Evolutionary conservation across 1,140 invertebrate genomes (phyloP), one percentile per base, ranked within the genome.

Genomic region (Galleria mellonella): DNA sequence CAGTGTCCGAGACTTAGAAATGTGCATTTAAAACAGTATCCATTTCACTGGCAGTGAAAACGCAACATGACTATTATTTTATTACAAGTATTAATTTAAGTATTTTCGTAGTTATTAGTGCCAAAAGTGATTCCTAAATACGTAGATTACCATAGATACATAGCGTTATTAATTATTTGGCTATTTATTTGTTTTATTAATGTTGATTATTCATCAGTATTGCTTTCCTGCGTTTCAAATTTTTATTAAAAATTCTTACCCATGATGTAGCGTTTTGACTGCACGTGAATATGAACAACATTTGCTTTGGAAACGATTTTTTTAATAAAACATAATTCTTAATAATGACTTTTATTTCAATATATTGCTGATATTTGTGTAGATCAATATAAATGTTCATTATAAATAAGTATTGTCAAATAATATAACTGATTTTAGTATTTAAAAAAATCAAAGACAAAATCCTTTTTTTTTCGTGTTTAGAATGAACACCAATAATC

Each of bases 301-400:
- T 82, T 76, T 83, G 77, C 77, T 83, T 83, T 83, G 66, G 70
- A 77, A 82, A 74, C 71, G 58, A 72, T 70, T 57, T 83, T 83
- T 78, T 77, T 69, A 72, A 72, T 69, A 79, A 78, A 69, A 64
- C 63, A 55, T 57, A 57, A 79, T 68, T 77, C 67, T 72, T 71
- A n/a, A 55, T 57, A 51, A 43, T 43, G 5, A 55, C 9, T 68
- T 65, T 61, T 54, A 45, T 61, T 65, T 32, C 17, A 17, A 49
- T 11, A 29, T 31, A 13, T 27, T 15, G 38, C 10, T 14, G 9
- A 12, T n/a, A 10, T 44, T 33, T 6, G 35, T 6, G 6, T 23
- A 23, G 6, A 2, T 23, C 17, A n/a, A n/a, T n/a, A n/a, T n/a
- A n/a, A n/a, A n/a, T n/a, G n/a, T n/a, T n/a, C n/a, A n/a, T n/a